Conservation (phyloP, 2,888 invertebrate genomes). For the Scaptomyza flava region DNA sequence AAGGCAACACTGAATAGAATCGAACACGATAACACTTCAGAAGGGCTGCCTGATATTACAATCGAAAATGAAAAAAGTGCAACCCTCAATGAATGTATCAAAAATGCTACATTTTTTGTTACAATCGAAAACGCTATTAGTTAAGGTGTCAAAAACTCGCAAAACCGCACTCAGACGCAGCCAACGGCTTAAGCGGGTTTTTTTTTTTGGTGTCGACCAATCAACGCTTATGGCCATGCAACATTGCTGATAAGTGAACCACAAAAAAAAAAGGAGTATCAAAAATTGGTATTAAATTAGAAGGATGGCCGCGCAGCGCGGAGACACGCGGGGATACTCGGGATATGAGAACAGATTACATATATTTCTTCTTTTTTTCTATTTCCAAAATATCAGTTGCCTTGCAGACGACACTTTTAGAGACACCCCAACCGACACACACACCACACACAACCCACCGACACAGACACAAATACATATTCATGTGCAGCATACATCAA, state of each 20-base stretch:
- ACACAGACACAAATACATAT: background rate
- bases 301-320: conserved; percentile 29
- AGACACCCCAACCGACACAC: conserved; percentile 15
- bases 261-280: conserved; percentile 19
- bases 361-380: conserved; percentile 53
- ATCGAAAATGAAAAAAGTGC: no score
- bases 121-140: no score
- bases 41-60: no score
- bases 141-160: conserved; percentile 66
- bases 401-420: conserved; percentile 35
- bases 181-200: conserved; percentile 3
- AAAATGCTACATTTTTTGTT: no score
- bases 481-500: conserved; percentile 9
- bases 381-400: conserved; percentile 75
- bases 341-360: conserved; percentile 73
- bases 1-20: no score
- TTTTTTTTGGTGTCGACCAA: conserved; percentile 42
- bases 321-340: conserved; percentile 37
- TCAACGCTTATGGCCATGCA: conserved; percentile 56
- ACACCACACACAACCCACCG: background rate
- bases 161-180: conserved; percentile 49
- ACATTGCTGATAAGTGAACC: conserved; percentile 43
- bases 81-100: no score
- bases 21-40: no score
- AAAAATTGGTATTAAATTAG: conserved; percentile 66